phyloP scores from a whole-genome alignment of 2,888 invertebrate genomes.

The Cataglyphis cursor region DNA sequence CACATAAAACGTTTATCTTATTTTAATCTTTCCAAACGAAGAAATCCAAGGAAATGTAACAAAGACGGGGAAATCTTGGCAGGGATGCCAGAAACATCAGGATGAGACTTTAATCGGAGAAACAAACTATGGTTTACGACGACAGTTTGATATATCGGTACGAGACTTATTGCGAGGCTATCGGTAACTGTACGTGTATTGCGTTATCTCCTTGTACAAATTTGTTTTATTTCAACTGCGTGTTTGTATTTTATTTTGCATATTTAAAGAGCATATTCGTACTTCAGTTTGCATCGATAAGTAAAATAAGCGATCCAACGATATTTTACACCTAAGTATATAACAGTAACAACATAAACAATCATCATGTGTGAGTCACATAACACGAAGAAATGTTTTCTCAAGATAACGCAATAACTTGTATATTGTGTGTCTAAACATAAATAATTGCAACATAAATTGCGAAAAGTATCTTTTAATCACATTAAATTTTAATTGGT shows the following conservation, averaged over 20 bases:
- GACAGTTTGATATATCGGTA: slow-evolving; percentile 35
- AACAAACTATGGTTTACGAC: slow-evolving; percentile 5
- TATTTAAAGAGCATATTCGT: slow-evolving; percentile 9
- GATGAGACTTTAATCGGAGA: background rate
- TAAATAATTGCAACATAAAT: background rate
- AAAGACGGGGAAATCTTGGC: background rate
- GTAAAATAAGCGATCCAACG: background rate
- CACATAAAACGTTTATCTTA: background rate
- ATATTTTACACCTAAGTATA: background rate
- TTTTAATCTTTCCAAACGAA: background rate
- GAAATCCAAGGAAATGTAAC: background rate
- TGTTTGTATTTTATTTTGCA: slow-evolving; percentile 6
- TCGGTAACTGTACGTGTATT: slow-evolving; percentile 37
- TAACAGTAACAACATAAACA: background rate
- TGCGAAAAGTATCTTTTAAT: background rate
- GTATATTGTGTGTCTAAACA: background rate
- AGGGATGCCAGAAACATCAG: background rate
- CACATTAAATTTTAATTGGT: too few relatives aligned
- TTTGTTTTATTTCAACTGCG: slow-evolving; percentile 18
- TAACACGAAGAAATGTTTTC: slow-evolving; percentile 3
- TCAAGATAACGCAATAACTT: background rate
- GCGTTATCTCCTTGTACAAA: slow-evolving; percentile 19
- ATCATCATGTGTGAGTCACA: background rate
- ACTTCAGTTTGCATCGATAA: slow-evolving; percentile 5
- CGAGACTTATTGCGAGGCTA: background rate